A percentile compares a stretch with the other conserved stretches of the same genome.
Evolutionary conservation across 2,888 invertebrate species (phyloP).

Genomic region (Eupithecia subfuscata): DNA sequence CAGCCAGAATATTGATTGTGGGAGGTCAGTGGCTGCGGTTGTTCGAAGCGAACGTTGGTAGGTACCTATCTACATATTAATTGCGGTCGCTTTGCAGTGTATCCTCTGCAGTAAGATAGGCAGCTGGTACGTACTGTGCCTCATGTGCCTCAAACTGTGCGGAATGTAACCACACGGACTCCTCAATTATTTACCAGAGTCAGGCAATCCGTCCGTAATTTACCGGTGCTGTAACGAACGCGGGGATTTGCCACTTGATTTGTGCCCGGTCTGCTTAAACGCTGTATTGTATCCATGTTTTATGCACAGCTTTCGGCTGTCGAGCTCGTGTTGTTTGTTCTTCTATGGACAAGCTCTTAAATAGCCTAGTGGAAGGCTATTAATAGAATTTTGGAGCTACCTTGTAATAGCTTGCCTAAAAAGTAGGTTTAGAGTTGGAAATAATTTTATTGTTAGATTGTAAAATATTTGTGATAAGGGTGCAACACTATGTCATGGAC

Average conservation of each 20-base stretch:
- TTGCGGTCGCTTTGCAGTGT: neutral
- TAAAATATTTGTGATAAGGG: too few relatives aligned
- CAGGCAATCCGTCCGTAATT: constrained; percentile 24
- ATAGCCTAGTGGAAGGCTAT: neutral
- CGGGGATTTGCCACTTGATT: constrained; percentile 20
- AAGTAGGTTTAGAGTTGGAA: too few relatives aligned
- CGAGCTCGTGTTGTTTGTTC: constrained; percentile 5
- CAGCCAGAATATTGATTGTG: neutral
- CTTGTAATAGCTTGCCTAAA: too few relatives aligned
- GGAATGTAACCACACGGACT: constrained; percentile 21
- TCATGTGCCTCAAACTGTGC: constrained; percentile 4
- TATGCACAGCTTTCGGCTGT: neutral
- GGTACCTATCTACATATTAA: neutral
- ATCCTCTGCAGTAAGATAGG: neutral
- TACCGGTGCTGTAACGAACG: constrained; percentile 10
- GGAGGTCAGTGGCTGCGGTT: neutral
- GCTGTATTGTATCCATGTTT: constrained; percentile 9
- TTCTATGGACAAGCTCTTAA: neutral
- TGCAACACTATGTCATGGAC: too few relatives aligned
- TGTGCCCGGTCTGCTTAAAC: constrained; percentile 16
- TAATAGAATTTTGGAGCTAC: neutral
- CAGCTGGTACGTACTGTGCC: neutral
- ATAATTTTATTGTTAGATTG: too few relatives aligned
- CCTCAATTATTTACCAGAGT: constrained; percentile 30
- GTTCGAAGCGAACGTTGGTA: neutral